These are phyloP conservation scores for Pectinophora gossypiella DNA, from an alignment of 1,140 invertebrate genomes.

Conservation along the genomic window DNA sequence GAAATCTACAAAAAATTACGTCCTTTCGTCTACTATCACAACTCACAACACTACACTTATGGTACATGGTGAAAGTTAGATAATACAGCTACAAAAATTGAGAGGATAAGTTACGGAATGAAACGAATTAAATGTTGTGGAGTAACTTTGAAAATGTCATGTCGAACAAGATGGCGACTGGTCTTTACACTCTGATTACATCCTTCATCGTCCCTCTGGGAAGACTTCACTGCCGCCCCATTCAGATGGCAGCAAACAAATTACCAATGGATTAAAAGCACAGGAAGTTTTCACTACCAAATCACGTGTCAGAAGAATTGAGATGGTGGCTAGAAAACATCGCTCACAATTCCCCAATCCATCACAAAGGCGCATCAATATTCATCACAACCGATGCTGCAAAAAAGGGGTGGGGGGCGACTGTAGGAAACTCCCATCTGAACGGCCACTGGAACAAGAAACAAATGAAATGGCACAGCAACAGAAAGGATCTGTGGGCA, in stretches of 20 bases:
- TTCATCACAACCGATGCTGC: conserved; percentile 34
- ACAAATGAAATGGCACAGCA: neutral
- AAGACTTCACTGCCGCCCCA: conserved; percentile 11
- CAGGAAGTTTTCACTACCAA: neutral
- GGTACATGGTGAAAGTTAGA: too few species aligned
- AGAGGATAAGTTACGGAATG: too few species aligned
- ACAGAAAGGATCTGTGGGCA: too few species aligned
- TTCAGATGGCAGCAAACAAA: conserved; percentile 14
- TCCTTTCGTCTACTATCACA: too few species aligned
- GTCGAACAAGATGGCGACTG: too few species aligned
- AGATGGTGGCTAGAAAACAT: conserved; percentile 6
- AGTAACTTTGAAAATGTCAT: too few species aligned
- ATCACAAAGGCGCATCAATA: conserved; percentile 10
- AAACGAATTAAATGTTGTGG: too few species aligned
- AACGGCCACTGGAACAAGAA: neutral
- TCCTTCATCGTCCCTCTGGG: neutral
- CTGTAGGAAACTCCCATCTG: neutral
- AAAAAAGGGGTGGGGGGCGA: conserved; percentile 14
- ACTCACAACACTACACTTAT: too few species aligned
- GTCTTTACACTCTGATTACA: too few species aligned
- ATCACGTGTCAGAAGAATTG: neutral
- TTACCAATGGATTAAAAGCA: conserved; percentile 1
- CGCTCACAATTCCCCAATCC: conserved; percentile 9
- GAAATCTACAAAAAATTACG: too few species aligned
- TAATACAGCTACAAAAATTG: too few species aligned